Evolutionary conservation across 2,888 invertebrate species (phyloP), one percentile per base, ranked within the genome.

Genomic region (Salpingus planirostris): DNA sequence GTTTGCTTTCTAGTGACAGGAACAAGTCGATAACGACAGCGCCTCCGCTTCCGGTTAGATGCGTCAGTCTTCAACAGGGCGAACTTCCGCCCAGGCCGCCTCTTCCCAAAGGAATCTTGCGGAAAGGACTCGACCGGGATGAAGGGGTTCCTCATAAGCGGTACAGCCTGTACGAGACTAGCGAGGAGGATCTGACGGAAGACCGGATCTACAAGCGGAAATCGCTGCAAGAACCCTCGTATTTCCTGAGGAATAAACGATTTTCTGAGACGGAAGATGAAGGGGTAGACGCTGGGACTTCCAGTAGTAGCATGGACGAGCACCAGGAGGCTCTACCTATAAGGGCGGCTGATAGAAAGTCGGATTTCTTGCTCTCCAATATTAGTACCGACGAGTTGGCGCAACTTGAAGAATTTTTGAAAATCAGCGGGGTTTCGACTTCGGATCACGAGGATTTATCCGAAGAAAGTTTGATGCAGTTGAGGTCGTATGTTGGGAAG

Each of bases 101-200:
- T 3, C 57, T 82, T 48, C 83, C 82, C 15, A 74, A 78, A 54
- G 77, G 83, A 42, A 84, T 84, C 50, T 65, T 84, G 32, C 70
- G 40, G 10, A 52, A 48, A 35, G 52, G 36, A 8, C 48, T 15
- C 38, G 37, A 13, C 56, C 42, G 44, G 25, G 40, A 43, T 24
- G n/a, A n/a, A n/a, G n/a, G n/a, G n/a, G n/a, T n/a, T n/a, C n/a
- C n/a, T n/a, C n/a, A n/a, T n/a, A 40, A 42, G 34, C 71, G 87
- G 24, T 85, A 82, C 57, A 87, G 87, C 53, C 83, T 86, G 82
- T 80, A 83, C 52, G 86, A 86, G 62, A 74, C 79, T 8, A 52
- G 49, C 33, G 67, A 74, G 24, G 74, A 75, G 49, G 66, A 68
- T 31, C 64, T 65, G 2, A 56, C 61, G 2, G 64, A 63, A 18